A percentile compares a stretch with the other conserved stretches of the same genome.
phyloP scores from a whole-genome alignment of 2,888 invertebrate genomes.

The Drosophila demipolita region DNA sequence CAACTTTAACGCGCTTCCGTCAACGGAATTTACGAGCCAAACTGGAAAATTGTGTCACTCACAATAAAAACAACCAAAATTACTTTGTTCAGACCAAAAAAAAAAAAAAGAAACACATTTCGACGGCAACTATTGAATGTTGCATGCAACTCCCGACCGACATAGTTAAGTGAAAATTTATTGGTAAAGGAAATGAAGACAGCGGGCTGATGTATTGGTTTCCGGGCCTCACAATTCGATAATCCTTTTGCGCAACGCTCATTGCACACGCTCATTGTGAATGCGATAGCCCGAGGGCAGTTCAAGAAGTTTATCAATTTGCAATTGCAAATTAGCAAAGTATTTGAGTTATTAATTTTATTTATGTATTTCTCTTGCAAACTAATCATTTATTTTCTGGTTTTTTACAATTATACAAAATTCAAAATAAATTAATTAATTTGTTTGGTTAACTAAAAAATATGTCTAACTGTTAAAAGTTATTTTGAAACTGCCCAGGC shows the following conservation, averaged over 20 bases:
- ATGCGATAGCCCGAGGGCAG: slow-evolving; percentile 14
- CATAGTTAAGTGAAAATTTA: slow-evolving; percentile 78
- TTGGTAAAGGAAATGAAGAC: slow-evolving; percentile 73
- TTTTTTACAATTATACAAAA: background rate
- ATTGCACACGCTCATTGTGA: slow-evolving; percentile 6
- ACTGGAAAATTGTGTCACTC: slow-evolving; percentile 77
- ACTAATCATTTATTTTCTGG: background rate
- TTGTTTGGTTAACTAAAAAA: background rate
- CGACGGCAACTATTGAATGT: slow-evolving; percentile 37
- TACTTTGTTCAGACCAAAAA: background rate
- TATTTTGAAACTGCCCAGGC: background rate
- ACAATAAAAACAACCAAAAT: slow-evolving; percentile 11
- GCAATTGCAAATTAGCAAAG: background rate
- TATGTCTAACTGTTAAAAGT: background rate
- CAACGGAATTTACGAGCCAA: slow-evolving; percentile 74
- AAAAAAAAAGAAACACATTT: background rate
- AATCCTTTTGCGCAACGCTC: slow-evolving; percentile 66
- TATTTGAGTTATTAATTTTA: background rate
- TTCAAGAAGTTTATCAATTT: background rate
- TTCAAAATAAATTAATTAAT: background rate
- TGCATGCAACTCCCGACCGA: slow-evolving; percentile 59
- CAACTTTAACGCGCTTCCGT: slow-evolving; percentile 75
- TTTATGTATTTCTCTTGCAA: background rate
- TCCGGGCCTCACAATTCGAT: slow-evolving; percentile 69
- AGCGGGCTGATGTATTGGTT: slow-evolving; percentile 69